Base-by-base conservation (phyloP, 2,797 vertebrate genomes). In the Diceros bicornis region DNA sequence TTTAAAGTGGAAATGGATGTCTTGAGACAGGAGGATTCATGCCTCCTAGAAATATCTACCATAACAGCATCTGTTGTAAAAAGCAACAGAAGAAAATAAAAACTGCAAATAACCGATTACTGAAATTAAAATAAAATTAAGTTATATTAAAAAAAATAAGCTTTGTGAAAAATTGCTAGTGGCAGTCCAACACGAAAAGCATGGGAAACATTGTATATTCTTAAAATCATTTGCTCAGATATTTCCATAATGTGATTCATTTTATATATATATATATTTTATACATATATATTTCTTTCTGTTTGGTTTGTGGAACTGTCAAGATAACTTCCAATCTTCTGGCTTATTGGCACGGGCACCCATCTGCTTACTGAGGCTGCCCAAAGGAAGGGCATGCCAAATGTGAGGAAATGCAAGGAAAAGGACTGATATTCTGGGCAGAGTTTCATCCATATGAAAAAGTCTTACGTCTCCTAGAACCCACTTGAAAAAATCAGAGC, bases 401-500 rank as follows among this genome's bases (percentile, higher is more conserved):
- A 41, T 21, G 27, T 29, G n/a, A 92, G 87, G 52, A 92, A 74
- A 64, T 52, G 18, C 52, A 74, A 16, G 17, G 13, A 29, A 34
- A 66, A 23, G 8, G 32, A 64, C 59, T 37, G 57, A 27, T 25
- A 8, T 23, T 79, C 62, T n/a, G n/a, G 34, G 57, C 85, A 68
- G 59, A 27, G 57, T 44, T 69, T 88, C 47, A 90, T 83, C 41
- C 29, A 1, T 41, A 2, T 37, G 44, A 89, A 41, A 94, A 68
- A 34, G 96, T 57, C 64, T 75, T 59, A 27, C 2, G 8, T 94
- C 25, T 85, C 21, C 71, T 79, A 32, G 17, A 82, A 61, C 52
- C n/a, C 17, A 16, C 64, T 50, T 90, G 57, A 81, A 82, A 95
- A 90, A 89, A 85, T 81, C 66, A 95, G 91, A 92, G 32, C 64